phyloP scores from a whole-genome alignment of 1,140 invertebrate genomes.

The Drosophila pruinosa region DNA sequence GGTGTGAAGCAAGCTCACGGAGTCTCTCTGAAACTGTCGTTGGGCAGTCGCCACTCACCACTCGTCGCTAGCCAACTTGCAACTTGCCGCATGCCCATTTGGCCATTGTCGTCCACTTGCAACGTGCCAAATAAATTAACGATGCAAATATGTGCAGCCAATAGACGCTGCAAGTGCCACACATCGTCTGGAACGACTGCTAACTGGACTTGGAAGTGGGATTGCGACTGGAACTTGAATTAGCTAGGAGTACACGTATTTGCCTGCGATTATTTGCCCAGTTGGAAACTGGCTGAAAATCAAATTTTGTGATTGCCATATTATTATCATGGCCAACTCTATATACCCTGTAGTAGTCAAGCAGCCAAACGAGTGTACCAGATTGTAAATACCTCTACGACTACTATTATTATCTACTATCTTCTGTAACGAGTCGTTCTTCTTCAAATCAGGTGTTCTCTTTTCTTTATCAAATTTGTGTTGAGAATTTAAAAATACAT shows the following conservation, averaged over 20 bases:
- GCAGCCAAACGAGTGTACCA: background rate
- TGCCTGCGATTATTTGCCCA: constrained; percentile 8
- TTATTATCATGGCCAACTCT: background rate
- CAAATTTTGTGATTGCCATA: background rate
- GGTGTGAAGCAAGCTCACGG: constrained; percentile 18
- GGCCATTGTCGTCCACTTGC: background rate
- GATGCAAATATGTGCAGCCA: constrained; percentile 53
- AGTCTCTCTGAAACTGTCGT: constrained; percentile 11
- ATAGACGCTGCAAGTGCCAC: background rate
- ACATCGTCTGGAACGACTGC: constrained; percentile 18
- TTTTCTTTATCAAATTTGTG: no score
- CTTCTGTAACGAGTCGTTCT: no score
- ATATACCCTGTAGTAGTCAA: background rate
- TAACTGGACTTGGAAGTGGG: constrained; percentile 1
- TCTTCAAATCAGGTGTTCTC: no score
- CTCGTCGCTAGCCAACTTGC: constrained; percentile 1
- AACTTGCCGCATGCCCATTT: background rate
- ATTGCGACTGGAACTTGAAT: background rate
- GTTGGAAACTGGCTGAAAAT: constrained; percentile 6
- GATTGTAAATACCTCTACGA: no score
- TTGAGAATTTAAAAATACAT: no score
- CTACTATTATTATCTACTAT: no score
- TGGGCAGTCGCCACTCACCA: constrained; percentile 8
- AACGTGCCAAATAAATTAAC: constrained; percentile 53
- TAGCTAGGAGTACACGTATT: background rate